Base-by-base conservation (phyloP, 2,888 invertebrate species). In the Drosophila robusta region DNA sequence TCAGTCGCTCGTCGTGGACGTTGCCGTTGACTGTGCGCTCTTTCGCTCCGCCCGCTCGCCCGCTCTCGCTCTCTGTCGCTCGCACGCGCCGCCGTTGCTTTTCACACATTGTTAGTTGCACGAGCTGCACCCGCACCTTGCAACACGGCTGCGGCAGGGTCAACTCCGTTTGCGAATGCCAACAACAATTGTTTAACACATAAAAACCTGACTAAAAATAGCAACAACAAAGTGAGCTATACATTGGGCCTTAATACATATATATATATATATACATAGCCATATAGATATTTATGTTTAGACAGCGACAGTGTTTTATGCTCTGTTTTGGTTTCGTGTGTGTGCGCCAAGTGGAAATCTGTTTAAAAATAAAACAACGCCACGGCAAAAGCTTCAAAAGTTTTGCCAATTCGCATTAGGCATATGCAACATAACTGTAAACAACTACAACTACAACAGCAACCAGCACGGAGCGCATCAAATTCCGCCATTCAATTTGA, bases 341-440 rank as follows among this genome's bases (percentile, higher is more conserved):
- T 60, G 60, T 65, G 56, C 39, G 77, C 67, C 58, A 71, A 78
- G 80, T 78, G 85, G 65, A 80, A 74, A 80, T 74, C 52, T 56
- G 65, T 79, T 82, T 82, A 82, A 76, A 82, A 87, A 82, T 87
- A 82, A 73, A 77, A 80, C 67, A 64, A 68, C 60, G 66, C 50
- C 49, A 44, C 57, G 22, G 56, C 62, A 57, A 74, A 66, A 65
- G 57, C 61, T 46, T 54, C 41, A 52, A 50, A 42, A 41, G n/a
- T 49, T 62, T 39, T 52, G 42, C 62, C 68, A 50, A 32, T 41
- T 29, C n/a, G 63, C 63, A 63, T 55, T 57, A 32, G 54, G 34
- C 46, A 41, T 36, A 60, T 45, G 41, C 47, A 52, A 73, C 52
- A 57, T 29, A 57, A 39, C 49, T 44, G 45, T 65, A 62, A 49